phyloP scores from a whole-genome alignment of 2,888 invertebrate genomes.

The Chloromyia formosa region DNA sequence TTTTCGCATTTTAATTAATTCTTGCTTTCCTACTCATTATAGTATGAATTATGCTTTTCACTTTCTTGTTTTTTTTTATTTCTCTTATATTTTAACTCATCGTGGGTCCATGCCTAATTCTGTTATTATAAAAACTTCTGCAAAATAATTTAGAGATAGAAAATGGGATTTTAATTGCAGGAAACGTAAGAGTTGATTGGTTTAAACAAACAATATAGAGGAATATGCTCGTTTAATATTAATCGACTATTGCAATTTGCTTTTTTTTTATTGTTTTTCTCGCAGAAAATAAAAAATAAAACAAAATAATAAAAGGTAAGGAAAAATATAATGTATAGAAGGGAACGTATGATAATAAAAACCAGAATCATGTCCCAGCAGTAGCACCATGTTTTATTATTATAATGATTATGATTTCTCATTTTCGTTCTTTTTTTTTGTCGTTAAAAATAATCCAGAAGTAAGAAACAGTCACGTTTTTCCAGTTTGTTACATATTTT shows the following conservation, averaged over 20 bases:
- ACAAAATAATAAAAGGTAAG: background rate
- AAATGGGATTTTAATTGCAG: conserved; percentile 16
- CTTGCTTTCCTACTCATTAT: background rate
- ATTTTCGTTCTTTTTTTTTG: conserved; percentile 1
- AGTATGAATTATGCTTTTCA: background rate
- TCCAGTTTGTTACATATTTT: conserved; percentile 8
- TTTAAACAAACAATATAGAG: conserved; percentile 3
- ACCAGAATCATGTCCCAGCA: conserved; percentile 42
- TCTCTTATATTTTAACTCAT: conserved; percentile 20
- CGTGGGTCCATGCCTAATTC: conserved; percentile 40
- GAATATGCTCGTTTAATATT: too few relatives aligned
- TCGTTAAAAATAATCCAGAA: conserved; percentile 14
- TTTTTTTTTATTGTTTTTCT: too few relatives aligned
- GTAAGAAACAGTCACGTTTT: conserved; percentile 21
- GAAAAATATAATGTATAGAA: conserved; percentile 1
- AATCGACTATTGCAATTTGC: too few relatives aligned
- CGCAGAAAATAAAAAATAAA: background rate
- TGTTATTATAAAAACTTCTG: conserved; percentile 37
- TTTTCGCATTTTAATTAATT: background rate
- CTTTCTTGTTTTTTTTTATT: background rate
- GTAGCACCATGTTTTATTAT: conserved; percentile 42
- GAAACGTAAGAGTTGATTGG: background rate
- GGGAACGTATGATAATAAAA: conserved; percentile 42
- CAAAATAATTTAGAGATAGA: conserved; percentile 38
- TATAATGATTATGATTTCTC: conserved; percentile 30